Conservation (phyloP, 2,113 vertebrate genomes). For the Limanda limanda region DNA sequence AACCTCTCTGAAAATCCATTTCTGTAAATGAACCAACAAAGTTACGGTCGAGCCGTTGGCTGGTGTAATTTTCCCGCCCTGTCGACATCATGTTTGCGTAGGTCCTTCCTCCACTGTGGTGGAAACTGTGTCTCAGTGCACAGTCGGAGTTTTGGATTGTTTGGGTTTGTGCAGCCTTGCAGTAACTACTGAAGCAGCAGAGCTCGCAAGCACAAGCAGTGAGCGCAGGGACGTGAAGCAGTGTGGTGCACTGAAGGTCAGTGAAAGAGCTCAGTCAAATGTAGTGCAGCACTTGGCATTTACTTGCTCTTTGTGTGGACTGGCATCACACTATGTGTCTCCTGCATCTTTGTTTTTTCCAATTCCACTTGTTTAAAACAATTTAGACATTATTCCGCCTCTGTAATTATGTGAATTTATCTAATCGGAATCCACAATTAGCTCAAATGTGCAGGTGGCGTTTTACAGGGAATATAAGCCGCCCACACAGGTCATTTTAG, state of each 20-base stretch:
- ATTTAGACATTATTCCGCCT: no score
- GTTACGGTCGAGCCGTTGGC: not conserved
- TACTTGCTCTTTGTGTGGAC: conserved; percentile 36
- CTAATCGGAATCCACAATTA: no score
- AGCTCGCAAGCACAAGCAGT: conserved; percentile 58
- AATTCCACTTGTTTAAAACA: no score
- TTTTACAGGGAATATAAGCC: no score
- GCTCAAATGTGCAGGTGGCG: no score
- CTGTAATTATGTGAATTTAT: no score
- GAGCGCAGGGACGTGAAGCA: conserved; percentile 34
- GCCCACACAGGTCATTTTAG: no score
- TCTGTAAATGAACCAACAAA: not conserved
- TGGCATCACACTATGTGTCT: not conserved
- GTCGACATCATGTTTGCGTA: conserved; percentile 1
- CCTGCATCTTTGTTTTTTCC: not conserved
- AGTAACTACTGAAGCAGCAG: conserved; percentile 25
- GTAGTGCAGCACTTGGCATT: conserved; percentile 28
- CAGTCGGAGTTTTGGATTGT: conserved; percentile 2
- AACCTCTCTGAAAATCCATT: not conserved
- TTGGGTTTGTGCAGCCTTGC: conserved; percentile 1
- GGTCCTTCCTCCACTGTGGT: not conserved
- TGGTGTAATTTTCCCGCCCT: conserved; percentile 10
- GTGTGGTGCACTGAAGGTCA: conserved; percentile 23
- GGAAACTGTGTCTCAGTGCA: not conserved
- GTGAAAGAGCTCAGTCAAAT: conserved; percentile 29